Percentiles rank a stretch among this genome's conserved stretches.
phyloP scores from a whole-genome alignment of 2,797 vertebrate species.

The Sitta carolinensis region DNA sequence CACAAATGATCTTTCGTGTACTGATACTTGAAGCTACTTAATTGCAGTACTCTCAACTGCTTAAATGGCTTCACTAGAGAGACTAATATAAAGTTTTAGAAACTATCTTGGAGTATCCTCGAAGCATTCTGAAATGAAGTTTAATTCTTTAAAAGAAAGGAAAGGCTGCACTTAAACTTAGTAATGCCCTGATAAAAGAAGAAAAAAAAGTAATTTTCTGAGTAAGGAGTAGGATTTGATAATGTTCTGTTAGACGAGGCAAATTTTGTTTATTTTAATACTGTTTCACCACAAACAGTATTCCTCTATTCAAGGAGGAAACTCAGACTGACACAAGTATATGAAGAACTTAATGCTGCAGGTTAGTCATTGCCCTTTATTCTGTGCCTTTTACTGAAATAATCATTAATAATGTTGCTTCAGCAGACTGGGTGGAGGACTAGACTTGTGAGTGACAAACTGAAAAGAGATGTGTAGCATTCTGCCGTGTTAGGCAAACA shows the following conservation, averaged over 20 bases:
- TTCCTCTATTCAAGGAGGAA: neutral
- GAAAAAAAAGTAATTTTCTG: neutral
- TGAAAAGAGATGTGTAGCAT: neutral
- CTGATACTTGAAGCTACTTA: neutral
- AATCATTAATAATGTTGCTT: neutral
- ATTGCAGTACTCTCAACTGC: neutral
- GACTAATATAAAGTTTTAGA: neutral
- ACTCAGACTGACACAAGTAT: neutral
- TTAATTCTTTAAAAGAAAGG: neutral
- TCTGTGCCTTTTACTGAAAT: neutral
- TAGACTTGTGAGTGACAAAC: neutral
- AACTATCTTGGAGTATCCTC: neutral
- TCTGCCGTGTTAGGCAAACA: neutral
- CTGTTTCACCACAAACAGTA: neutral
- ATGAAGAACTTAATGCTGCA: neutral
- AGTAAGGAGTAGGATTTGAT: neutral
- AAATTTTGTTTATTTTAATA: neutral
- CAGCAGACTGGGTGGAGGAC: neutral
- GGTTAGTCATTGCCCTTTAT: neutral
- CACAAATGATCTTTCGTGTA: rapidly evolving
- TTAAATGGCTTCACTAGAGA: neutral
- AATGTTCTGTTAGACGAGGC: neutral
- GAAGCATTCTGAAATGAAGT: neutral
- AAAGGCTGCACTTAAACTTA: neutral
- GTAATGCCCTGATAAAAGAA: neutral